These are phyloP conservation scores for Maniola hyperantus DNA, from an alignment of 2,888 invertebrate species.

Conservation along the genomic window DNA sequence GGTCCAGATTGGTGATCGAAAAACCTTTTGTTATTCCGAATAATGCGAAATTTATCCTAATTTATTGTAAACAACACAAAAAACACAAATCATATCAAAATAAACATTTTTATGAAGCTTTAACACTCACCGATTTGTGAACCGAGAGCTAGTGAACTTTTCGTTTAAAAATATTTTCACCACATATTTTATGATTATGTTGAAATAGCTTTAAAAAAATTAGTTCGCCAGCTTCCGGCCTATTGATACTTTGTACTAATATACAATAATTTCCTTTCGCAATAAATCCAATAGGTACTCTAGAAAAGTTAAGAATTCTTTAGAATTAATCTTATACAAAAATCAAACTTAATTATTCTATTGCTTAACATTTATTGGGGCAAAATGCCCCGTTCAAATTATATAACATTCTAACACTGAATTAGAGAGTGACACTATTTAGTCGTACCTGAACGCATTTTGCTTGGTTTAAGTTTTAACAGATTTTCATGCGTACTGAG, in stretches of 20 bases:
- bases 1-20: slow-evolving; percentile 57
- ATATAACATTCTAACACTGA: slow-evolving; percentile 34
- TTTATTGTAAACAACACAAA: slow-evolving; percentile 44
- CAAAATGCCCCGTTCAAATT: slow-evolving; percentile 36
- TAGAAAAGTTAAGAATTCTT: slow-evolving; percentile 56
- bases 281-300: slow-evolving; percentile 52
- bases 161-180: background rate
- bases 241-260: slow-evolving; percentile 72
- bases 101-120: slow-evolving; percentile 63
- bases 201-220: background rate
- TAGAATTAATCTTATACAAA: slow-evolving; percentile 63
- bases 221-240: slow-evolving; percentile 9
- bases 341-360: slow-evolving; percentile 57
- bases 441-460: slow-evolving; percentile 33
- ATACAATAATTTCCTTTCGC: slow-evolving; percentile 66
- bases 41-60: slow-evolving; percentile 44
- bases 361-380: slow-evolving; percentile 56
- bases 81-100: slow-evolving; percentile 71
- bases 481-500: slow-evolving; percentile 2
- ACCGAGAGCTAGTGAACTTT: slow-evolving; percentile 2
- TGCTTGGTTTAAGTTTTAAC: background rate
- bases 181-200: background rate
- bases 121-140: slow-evolving; percentile 32
- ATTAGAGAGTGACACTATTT: slow-evolving; percentile 52
- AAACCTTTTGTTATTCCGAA: slow-evolving; percentile 35